These are phyloP conservation scores for Trypoxylon attenuatum DNA, from an alignment of 2,888 invertebrate genomes.

Conservation along the genomic window DNA sequence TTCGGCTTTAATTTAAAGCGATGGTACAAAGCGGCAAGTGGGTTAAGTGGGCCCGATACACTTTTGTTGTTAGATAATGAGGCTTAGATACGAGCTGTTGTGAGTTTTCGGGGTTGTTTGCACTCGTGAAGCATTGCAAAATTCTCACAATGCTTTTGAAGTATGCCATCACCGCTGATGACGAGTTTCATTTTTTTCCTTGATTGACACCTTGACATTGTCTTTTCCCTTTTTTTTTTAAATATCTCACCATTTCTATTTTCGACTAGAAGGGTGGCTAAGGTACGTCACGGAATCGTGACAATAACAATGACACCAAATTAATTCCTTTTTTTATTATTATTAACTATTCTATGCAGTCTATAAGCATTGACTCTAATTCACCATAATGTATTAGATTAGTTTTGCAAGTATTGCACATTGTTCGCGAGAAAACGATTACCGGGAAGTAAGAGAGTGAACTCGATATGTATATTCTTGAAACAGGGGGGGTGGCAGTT, in stretches of 20 bases:
- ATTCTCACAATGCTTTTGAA: not conserved
- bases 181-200: not conserved
- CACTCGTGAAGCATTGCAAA: not conserved
- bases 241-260: not conserved
- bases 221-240: not conserved
- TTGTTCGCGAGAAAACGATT: not conserved
- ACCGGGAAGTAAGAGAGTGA: constrained; percentile 3
- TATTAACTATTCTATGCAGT: constrained; percentile 31
- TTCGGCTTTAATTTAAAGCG: not conserved
- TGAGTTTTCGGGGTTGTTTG: not conserved
- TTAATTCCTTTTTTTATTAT: constrained; percentile 17
- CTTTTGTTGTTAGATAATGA: not conserved
- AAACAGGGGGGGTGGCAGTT: constrained; percentile 54
- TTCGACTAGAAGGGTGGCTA: not conserved
- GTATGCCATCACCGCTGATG: not conserved
- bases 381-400: not conserved
- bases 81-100: not conserved
- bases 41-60: not conserved
- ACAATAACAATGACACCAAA: not conserved
- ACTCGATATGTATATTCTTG: constrained; percentile 4
- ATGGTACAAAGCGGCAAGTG: not conserved
- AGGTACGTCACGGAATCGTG: not conserved
- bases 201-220: not conserved
- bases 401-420: no score
- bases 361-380: constrained; percentile 33